Conservation (phyloP, 2,113 vertebrate species). For the Phaethornis superciliosus region DNA sequence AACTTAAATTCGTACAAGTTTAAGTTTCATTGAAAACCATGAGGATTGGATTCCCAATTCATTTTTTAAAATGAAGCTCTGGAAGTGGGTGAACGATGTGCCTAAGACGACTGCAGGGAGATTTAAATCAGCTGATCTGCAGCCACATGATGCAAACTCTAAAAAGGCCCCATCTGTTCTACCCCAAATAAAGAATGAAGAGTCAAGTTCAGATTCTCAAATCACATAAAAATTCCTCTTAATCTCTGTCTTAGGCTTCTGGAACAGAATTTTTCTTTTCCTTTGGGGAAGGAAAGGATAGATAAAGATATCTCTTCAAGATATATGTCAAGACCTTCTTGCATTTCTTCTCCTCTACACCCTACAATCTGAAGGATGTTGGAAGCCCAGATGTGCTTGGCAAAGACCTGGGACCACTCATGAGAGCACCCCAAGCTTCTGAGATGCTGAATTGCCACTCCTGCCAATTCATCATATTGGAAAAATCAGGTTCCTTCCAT, state of each 20-base stretch:
- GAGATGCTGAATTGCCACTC: background rate
- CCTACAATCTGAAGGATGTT: background rate
- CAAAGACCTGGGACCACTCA: background rate
- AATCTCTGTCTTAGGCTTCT: background rate
- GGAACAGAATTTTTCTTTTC: background rate
- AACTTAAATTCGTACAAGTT: background rate
- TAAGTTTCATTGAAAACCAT: background rate
- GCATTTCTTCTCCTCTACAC: background rate
- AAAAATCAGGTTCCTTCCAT: background rate
- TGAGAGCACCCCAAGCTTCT: background rate
- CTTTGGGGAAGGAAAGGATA: background rate
- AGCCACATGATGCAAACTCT: constrained; percentile 14
- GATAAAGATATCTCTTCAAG: background rate
- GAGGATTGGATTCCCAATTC: constrained; percentile 26
- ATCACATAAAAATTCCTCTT: background rate
- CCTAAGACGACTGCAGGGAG: constrained; percentile 12
- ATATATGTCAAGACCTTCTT: background rate
- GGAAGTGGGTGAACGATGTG: constrained; percentile 45
- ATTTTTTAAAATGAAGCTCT: constrained; percentile 25
- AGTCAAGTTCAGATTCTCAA: constrained; percentile 41
- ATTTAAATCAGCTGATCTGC: background rate
- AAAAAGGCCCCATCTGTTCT: constrained; percentile 64
- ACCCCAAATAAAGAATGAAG: constrained; percentile 59
- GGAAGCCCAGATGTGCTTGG: background rate
- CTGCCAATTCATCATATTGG: background rate